phyloP scores from a whole-genome alignment of 2,113 vertebrate species.

The Catharus bicknelli region DNA sequence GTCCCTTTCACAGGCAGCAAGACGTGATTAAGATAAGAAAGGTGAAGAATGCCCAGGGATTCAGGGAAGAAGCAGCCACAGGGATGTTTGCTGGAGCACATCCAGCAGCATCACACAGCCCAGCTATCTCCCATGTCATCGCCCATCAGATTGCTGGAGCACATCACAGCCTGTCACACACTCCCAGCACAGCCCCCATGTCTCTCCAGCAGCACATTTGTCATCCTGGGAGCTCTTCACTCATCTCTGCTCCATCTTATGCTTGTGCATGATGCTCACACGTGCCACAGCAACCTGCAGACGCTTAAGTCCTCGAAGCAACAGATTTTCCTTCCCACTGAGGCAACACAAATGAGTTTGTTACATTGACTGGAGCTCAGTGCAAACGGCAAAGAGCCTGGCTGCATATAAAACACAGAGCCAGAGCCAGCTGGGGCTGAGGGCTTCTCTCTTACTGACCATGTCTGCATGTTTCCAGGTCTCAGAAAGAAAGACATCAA shows the following conservation, averaged over 20 bases:
- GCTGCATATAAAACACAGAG: neutral
- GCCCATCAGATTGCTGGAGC: neutral
- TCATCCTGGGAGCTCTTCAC: neutral
- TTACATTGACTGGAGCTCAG: neutral
- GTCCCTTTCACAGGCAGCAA: neutral
- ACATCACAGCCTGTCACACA: neutral
- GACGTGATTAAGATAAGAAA: neutral
- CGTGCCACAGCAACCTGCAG: neutral
- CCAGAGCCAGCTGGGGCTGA: neutral
- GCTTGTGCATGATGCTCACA: neutral
- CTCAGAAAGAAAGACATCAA: neutral
- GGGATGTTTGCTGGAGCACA: neutral
- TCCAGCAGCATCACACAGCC: neutral
- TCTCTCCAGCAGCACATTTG: neutral
- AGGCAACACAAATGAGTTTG: slow-evolving; percentile 1
- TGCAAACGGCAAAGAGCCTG: neutral
- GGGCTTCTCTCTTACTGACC: neutral
- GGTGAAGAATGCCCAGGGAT: neutral
- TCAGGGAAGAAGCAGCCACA: neutral
- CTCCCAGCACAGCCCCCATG: neutral
- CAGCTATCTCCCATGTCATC: neutral
- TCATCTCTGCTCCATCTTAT: neutral
- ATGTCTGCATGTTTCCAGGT: neutral
- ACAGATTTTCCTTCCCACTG: neutral
- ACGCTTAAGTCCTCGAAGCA: neutral